Evolutionary conservation across 1,140 invertebrate genomes (phyloP).

Genomic region (Geopemphigus sp.): DNA sequence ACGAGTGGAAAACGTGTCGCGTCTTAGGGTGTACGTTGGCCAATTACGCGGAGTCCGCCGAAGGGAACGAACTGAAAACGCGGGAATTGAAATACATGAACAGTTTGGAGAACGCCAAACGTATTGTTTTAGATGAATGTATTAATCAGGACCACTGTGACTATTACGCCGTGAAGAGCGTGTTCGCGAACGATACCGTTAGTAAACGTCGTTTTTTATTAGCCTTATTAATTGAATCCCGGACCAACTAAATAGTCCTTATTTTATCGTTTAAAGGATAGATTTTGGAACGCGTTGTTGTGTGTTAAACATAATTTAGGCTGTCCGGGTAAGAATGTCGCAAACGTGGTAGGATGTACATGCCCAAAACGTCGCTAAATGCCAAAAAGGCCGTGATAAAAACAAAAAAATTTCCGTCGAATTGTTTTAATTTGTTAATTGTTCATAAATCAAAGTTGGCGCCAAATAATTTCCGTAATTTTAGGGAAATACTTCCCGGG

Average conservation of each 20-base stretch:
- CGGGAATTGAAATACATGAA: slow-evolving; percentile 5
- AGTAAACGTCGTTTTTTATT: background rate
- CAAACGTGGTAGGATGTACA: too few relatives aligned
- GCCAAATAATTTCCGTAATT: too few relatives aligned
- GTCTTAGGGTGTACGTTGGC: background rate
- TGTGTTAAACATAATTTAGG: slow-evolving; percentile 34
- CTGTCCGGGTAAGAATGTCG: slow-evolving; percentile 28
- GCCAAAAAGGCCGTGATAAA: too few relatives aligned
- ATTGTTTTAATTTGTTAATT: too few relatives aligned
- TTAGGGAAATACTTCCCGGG: too few relatives aligned
- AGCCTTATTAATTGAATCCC: too few relatives aligned
- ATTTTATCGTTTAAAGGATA: background rate
- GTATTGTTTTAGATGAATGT: background rate
- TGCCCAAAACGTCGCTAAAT: too few relatives aligned
- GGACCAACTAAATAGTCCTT: background rate
- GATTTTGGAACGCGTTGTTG: slow-evolving; percentile 30
- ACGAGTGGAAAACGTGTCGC: slow-evolving; percentile 37
- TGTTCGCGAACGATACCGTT: background rate
- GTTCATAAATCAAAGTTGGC: too few relatives aligned
- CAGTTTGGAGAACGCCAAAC: background rate
- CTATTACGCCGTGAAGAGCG: background rate
- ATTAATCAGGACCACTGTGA: background rate
- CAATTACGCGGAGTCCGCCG: background rate
- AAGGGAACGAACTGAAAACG: slow-evolving; percentile 11
- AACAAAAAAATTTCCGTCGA: too few relatives aligned